Conservation (phyloP, 2,888 invertebrate genomes). For the Xestia ashworthii region DNA sequence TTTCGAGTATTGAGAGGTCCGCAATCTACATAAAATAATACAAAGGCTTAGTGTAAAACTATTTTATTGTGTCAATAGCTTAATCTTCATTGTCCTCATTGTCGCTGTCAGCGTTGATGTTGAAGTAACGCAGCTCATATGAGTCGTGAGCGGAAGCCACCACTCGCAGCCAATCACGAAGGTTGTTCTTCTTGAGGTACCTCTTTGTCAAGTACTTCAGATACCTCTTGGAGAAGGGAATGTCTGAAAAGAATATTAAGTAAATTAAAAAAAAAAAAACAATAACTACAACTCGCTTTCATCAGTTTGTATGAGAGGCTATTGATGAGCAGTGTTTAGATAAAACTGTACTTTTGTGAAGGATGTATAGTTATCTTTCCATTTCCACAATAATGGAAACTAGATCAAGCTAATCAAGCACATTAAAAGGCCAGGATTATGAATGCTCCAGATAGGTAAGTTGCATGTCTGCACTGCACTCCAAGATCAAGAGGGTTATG, state of each 20-base stretch:
- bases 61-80: conserved; percentile 85
- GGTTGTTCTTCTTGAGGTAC: conserved; percentile 99
- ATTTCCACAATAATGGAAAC: not conserved
- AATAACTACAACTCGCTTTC: not conserved
- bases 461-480: not conserved
- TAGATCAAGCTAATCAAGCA: not conserved
- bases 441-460: not conserved
- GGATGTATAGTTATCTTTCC: not conserved
- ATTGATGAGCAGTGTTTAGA: not conserved
- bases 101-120: conserved; percentile 94
- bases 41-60: conserved; percentile 82
- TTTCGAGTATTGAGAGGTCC: not conserved
- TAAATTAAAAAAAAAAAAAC: not conserved
- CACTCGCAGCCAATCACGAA: conserved; percentile 99
- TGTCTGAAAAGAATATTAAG: conserved; percentile 80
- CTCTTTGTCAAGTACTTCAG: conserved; percentile 99
- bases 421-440: not conserved
- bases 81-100: conserved; percentile 97
- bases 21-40: conserved; percentile 50
- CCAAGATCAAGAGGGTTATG: conserved; percentile 21
- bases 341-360: no score
- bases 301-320: not conserved
- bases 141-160: conserved; percentile 99
- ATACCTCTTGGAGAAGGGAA: conserved; percentile 96
- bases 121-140: conserved; percentile 99